Percentiles rank a stretch among this genome's conserved stretches.
Evolutionary conservation across 2,888 invertebrate genomes (phyloP).

Genomic region (Pollenia griseotomentosa): DNA sequence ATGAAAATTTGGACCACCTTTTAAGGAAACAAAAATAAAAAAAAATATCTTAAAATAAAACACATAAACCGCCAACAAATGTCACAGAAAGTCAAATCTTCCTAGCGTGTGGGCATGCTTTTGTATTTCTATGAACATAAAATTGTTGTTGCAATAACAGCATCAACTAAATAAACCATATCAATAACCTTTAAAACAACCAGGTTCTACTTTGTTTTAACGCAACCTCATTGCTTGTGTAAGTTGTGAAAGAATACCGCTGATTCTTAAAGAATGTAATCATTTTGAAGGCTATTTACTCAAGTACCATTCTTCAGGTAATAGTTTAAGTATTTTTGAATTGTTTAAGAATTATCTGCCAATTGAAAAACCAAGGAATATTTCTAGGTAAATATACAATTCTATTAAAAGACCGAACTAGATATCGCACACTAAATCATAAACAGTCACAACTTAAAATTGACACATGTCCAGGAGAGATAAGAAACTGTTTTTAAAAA

Average conservation of each 20-base stretch:
- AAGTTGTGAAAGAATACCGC: conserved; percentile 9
- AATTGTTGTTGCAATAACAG: conserved; percentile 20
- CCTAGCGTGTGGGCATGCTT: conserved; percentile 67
- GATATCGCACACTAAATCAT: too few relatives aligned
- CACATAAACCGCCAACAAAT: conserved; percentile 55
- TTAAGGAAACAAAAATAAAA: conserved; percentile 16
- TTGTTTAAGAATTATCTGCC: background rate
- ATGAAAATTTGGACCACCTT: conserved; percentile 70
- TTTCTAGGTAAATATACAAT: too few relatives aligned
- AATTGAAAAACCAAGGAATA: background rate
- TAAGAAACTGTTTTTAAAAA: too few relatives aligned
- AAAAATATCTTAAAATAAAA: conserved; percentile 47
- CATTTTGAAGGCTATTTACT: conserved; percentile 15
- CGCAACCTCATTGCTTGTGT: background rate
- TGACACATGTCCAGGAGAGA: too few relatives aligned
- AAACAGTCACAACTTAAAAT: too few relatives aligned
- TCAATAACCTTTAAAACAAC: conserved; percentile 51
- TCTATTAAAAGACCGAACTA: too few relatives aligned
- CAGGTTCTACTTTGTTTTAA: background rate
- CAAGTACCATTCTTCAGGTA: conserved; percentile 9
- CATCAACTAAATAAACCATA: conserved; percentile 50
- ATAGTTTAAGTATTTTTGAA: background rate
- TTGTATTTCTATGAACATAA: background rate
- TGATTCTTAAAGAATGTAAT: conserved; percentile 44
- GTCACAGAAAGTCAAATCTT: conserved; percentile 45